Evolutionary conservation across 92 coral and sea anemone genomes (phyloP).

Genomic region (Chrysogorgia sp.): DNA sequence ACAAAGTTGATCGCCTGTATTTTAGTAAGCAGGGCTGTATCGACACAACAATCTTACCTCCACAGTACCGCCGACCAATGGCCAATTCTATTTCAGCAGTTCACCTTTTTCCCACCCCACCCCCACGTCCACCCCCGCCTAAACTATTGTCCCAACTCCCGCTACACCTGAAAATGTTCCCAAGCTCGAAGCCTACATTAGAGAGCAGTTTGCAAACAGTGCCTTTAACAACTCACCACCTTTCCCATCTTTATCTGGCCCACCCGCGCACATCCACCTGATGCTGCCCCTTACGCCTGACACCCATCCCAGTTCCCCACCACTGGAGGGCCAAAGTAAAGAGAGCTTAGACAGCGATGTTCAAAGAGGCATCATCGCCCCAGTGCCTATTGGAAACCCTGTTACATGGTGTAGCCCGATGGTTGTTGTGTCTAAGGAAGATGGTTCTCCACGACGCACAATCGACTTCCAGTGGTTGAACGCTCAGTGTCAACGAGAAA

Average conservation of each 20-base stretch:
- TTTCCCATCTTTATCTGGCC: conserved; percentile 24
- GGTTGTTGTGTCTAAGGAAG: no score
- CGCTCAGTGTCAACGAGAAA: no score
- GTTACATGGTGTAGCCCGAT: no score
- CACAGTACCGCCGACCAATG: conserved; percentile 8
- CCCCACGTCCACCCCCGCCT: conserved; percentile 9
- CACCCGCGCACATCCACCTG: conserved; percentile 25
- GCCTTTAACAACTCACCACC: conserved; percentile 28
- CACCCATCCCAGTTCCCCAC: conserved; percentile 30
- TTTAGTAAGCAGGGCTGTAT: conserved; percentile 32
- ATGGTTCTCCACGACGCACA: no score
- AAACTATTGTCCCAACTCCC: conserved; percentile 2
- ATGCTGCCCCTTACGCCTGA: no score
- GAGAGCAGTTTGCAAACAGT: conserved; percentile 5
- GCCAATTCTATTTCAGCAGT: background rate
- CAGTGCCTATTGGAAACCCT: no score
- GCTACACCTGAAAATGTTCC: conserved; percentile 21
- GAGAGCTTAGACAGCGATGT: no score
- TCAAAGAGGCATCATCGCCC: no score
- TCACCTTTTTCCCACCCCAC: background rate
- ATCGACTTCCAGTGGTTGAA: no score
- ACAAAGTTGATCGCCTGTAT: conserved; percentile 25
- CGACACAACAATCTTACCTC: conserved; percentile 4
- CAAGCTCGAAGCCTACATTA: conserved; percentile 25
- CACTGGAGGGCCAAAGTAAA: conserved; percentile 22